Base-by-base conservation (phyloP, 2,797 vertebrate genomes). In the Thamnophis elegans region DNA sequence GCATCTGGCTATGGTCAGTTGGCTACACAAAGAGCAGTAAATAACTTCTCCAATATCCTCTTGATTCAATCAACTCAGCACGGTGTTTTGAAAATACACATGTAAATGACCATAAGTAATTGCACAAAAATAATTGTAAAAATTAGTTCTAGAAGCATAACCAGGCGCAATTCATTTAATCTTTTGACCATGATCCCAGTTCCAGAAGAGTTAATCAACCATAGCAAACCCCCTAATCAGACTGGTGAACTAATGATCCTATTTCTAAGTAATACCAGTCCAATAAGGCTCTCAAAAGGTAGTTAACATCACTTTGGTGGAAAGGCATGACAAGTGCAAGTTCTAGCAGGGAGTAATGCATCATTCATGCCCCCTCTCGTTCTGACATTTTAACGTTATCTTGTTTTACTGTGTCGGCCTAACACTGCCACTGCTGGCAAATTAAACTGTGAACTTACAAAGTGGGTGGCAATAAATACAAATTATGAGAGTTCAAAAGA, bases 401-500 rank as follows among this genome's bases (percentile, higher is more conserved):
- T 97, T 97, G 98, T 98, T 98, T 98, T 98, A 98, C 98, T 97
- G 97, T 97, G 98, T 98, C 97, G 97, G 97, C 98, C 97, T 98
- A 98, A 98, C 97, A 97, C 98, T 97, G 97, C 97, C 97, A 97
- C 97, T 97, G 96, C 97, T 97, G 97, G 97, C 97, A 97, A 98
- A 98, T 97, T 98, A 97, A 98, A 98, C 97, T 97, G 98, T 98
- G 97, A 98, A 98, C 97, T 98, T 97, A 97, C 97, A 97, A 97
- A 97, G 97, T 97, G 96, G 97, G 97, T 97, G 97, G 97, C 97
- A 97, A 98, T 97, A 96, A 97, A 98, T 98, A 98, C 97, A 97
- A 97, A 97, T 98, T 97, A 98, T 98, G 97, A 98, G 96, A 97
- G 97, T 97, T 96, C 97, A 97, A 97, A 97, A 98, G 97, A 97